Evolutionary conservation across 2,888 invertebrate genomes (phyloP).

Genomic region (Bhutanitis thaidina): DNA sequence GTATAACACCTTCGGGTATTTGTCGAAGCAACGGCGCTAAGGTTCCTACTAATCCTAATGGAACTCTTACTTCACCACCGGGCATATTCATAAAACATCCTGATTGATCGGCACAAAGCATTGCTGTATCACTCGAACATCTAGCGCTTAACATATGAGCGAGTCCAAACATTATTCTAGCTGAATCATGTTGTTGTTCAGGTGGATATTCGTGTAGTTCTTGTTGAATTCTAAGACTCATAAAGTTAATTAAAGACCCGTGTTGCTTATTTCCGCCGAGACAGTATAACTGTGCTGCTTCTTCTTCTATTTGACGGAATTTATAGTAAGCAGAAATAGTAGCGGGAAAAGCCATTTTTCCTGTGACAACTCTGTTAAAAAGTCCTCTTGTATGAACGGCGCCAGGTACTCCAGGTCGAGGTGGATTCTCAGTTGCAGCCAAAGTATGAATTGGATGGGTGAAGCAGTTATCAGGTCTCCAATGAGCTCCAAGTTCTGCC

Average conservation of each 20-base stretch:
- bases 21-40: constrained; percentile 83
- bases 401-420: constrained; percentile 75
- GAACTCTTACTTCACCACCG: constrained; percentile 79
- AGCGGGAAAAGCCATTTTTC: constrained; percentile 81
- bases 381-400: constrained; percentile 76
- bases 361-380: constrained; percentile 82
- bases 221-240: constrained; percentile 83
- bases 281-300: constrained; percentile 81
- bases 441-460: constrained; percentile 81
- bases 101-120: constrained; percentile 58
- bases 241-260: constrained; percentile 83
- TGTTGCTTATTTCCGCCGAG: constrained; percentile 81
- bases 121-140: constrained; percentile 81
- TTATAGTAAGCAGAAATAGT: constrained; percentile 82
- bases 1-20: constrained; percentile 80
- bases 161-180: constrained; percentile 83
- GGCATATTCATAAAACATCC: constrained; percentile 79
- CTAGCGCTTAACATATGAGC: constrained; percentile 81
- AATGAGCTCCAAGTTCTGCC: constrained; percentile 87
- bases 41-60: constrained; percentile 82
- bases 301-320: constrained; percentile 83
- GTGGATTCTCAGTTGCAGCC: constrained; percentile 81
- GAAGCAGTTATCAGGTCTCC: constrained; percentile 76
- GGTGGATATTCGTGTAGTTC: constrained; percentile 83
- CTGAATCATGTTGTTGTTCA: constrained; percentile 83